A percentile compares a stretch with the other conserved stretches of the same genome.
phyloP scores from a whole-genome alignment of 2,888 invertebrate species.

The Nyleta sp. region DNA sequence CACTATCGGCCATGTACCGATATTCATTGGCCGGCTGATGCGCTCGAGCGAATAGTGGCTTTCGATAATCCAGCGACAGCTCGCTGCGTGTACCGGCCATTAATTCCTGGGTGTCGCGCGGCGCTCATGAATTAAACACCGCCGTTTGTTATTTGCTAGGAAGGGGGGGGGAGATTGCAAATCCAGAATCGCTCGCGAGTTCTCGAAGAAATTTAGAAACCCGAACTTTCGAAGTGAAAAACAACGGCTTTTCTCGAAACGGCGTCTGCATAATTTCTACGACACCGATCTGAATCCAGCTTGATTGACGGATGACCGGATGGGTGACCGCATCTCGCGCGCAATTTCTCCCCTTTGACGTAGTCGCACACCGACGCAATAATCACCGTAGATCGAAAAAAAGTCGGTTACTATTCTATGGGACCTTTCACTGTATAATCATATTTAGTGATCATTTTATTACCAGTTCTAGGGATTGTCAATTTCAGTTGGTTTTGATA shows the following conservation, averaged over 20 bases:
- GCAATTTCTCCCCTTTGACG: constrained; percentile 49
- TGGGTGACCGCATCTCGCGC: constrained; percentile 35
- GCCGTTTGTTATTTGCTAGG: neutral
- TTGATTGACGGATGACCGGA: constrained; percentile 50
- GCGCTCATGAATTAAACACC: constrained; percentile 37
- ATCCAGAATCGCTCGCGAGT: neutral
- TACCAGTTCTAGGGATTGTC: too few relatives aligned
- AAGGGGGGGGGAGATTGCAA: too few relatives aligned
- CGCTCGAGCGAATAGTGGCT: constrained; percentile 32
- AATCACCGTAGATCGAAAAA: constrained; percentile 11
- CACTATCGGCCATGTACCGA: constrained; percentile 49
- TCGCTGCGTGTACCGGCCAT: constrained; percentile 35
- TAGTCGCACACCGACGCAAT: constrained; percentile 29
- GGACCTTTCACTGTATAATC: constrained; percentile 12
- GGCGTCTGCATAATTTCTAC: constrained; percentile 43
- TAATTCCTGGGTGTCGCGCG: constrained; percentile 26
- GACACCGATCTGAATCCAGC: constrained; percentile 39
- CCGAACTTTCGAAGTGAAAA: constrained; percentile 38
- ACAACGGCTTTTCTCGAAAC: constrained; percentile 28
- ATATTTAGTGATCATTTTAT: constrained; percentile 10
- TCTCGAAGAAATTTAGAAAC: constrained; percentile 31
- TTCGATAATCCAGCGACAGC: constrained; percentile 47
- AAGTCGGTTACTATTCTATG: neutral
- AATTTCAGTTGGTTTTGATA: too few relatives aligned
- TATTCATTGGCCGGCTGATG: constrained; percentile 46